phyloP scores from a whole-genome alignment of 2,113 vertebrate species.

The Salvator merianae region DNA sequence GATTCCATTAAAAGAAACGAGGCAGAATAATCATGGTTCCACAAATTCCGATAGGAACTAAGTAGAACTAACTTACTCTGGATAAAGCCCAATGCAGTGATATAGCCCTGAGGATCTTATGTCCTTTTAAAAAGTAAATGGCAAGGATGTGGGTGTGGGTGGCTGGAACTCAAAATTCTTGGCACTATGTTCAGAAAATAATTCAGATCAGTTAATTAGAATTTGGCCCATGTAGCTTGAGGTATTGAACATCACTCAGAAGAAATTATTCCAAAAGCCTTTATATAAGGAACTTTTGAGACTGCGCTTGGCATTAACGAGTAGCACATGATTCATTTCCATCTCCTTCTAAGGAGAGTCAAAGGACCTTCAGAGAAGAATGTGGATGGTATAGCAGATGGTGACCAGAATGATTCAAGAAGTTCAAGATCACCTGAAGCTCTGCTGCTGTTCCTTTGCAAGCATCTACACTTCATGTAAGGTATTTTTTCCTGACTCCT shows the following conservation, averaged over 20 bases:
- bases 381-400: not conserved
- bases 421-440: not conserved
- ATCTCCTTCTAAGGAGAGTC: not conserved
- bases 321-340: not conserved
- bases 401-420: conserved; percentile 6
- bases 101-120: not conserved
- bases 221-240: not conserved
- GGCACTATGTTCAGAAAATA: not conserved
- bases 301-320: not conserved
- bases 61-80: not conserved
- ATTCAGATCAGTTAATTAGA: conserved; percentile 18
- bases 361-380: not conserved
- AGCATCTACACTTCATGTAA: not conserved
- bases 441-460: not conserved
- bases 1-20: no score
- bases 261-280: conserved; percentile 8
- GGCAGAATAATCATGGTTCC: no score
- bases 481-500: not conserved
- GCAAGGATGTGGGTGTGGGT: not conserved
- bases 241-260: not conserved
- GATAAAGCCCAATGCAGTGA: not conserved
- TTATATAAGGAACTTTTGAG: not conserved
- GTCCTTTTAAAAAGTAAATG: not conserved
- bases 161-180: not conserved
- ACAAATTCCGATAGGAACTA: not conserved